A percentile compares a stretch with the other conserved stretches of the same genome.
These are phyloP conservation scores for Salvelinus namaycush DNA, from an alignment of 2,113 vertebrate species.

Conservation along the genomic window DNA sequence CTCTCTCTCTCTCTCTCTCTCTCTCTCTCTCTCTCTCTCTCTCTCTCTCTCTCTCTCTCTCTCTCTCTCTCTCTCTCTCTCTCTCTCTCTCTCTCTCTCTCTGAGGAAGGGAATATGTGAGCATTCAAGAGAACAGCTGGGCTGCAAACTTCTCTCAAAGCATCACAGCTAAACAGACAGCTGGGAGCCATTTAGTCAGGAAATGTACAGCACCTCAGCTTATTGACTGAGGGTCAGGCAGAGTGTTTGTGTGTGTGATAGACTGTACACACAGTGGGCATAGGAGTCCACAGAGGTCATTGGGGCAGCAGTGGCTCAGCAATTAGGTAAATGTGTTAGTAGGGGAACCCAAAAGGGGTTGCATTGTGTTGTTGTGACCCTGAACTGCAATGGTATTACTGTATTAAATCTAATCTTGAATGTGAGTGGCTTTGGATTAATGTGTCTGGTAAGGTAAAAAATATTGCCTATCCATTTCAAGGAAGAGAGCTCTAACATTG, in stretches of 20 bases:
- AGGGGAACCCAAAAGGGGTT: slow-evolving; percentile 22
- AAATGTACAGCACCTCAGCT: slow-evolving; percentile 29
- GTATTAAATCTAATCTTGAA: slow-evolving; percentile 12
- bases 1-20: too few species aligned
- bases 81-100: too few species aligned
- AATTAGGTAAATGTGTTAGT: slow-evolving; percentile 13
- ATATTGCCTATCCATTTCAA: not conserved
- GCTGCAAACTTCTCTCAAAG: slow-evolving; percentile 11
- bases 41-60: too few species aligned
- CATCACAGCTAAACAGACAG: slow-evolving; percentile 15
- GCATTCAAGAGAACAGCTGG: too few species aligned
- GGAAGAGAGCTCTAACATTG: too few species aligned
- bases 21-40: too few species aligned
- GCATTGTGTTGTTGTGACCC: slow-evolving; percentile 5
- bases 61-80: too few species aligned
- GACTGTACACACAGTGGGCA: not conserved
- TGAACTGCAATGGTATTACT: slow-evolving; percentile 40
- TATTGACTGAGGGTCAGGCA: slow-evolving; percentile 17
- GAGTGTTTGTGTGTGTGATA: not conserved
- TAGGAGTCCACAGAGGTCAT: not conserved
- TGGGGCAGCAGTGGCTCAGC: slow-evolving; percentile 5
- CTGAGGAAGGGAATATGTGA: too few species aligned
- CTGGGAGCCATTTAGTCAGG: slow-evolving; percentile 31
- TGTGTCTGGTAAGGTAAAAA: not conserved
- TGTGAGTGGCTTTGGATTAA: slow-evolving; percentile 23